A percentile compares a stretch with the other conserved stretches of the same genome.
phyloP scores from a whole-genome alignment of 2,888 invertebrate species.

The Cataglyphis cursor region DNA sequence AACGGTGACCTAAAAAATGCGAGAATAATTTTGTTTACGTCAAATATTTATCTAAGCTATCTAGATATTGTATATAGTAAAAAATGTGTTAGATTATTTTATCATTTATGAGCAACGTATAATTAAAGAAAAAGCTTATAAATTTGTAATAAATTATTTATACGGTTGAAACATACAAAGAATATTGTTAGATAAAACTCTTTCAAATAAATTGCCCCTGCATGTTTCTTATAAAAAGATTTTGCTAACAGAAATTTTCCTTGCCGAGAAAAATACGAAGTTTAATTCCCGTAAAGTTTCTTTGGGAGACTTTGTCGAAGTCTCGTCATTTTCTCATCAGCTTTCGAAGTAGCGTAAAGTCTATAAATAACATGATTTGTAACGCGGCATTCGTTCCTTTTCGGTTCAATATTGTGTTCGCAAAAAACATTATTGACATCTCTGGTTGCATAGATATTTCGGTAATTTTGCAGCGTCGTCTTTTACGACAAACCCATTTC shows the following conservation, averaged over 20 bases:
- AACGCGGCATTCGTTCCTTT: conserved; percentile 17
- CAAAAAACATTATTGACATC: conserved; percentile 59
- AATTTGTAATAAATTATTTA: background rate
- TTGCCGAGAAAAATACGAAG: background rate
- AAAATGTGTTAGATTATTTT: background rate
- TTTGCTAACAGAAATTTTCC: background rate
- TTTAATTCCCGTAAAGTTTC: conserved; percentile 18
- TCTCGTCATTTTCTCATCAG: background rate
- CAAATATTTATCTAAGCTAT: background rate
- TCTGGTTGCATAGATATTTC: conserved; percentile 34
- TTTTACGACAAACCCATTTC: conserved; percentile 58
- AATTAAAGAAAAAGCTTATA: background rate
- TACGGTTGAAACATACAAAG: background rate
- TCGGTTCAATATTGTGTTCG: conserved; percentile 39
- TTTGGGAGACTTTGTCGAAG: background rate
- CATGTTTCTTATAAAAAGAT: background rate
- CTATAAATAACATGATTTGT: conserved; percentile 11
- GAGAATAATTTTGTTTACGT: background rate
- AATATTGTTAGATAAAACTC: background rate
- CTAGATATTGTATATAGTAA: background rate
- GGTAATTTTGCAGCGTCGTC: conserved; percentile 35
- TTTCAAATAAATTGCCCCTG: background rate
- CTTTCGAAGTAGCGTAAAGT: background rate
- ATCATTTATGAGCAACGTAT: background rate
- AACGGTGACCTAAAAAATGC: background rate